A percentile compares a stretch with the other conserved stretches of the same genome.
phyloP scores from a whole-genome alignment of 2,888 invertebrate species.

The Strigamia transsilvanica region DNA sequence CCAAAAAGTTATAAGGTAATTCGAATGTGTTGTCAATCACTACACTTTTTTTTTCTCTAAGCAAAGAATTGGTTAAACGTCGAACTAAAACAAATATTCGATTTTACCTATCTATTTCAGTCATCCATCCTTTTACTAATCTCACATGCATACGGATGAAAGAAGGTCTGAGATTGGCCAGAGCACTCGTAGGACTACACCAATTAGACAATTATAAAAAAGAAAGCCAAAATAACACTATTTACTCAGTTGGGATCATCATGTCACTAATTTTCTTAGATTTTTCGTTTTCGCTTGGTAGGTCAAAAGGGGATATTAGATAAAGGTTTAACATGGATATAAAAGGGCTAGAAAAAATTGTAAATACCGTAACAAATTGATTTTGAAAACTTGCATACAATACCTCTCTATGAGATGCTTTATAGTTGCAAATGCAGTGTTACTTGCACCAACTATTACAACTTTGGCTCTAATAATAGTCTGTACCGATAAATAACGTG shows the following conservation, averaged over 20 bases:
- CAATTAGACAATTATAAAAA: neutral
- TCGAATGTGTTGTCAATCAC: constrained; percentile 19
- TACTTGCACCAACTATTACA: constrained; percentile 51
- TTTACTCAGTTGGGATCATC: constrained; percentile 3
- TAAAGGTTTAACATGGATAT: neutral
- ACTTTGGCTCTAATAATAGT: constrained; percentile 43
- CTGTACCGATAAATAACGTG: constrained; percentile 6
- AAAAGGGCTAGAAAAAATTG: constrained; percentile 5
- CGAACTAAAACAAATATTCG: neutral
- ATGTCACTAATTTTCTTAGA: neutral
- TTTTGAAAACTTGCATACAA: neutral
- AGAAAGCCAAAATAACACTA: neutral
- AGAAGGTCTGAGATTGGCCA: neutral
- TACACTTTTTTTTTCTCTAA: constrained; percentile 48
- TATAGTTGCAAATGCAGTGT: constrained; percentile 35
- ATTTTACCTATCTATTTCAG: constrained; percentile 33
- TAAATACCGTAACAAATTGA: neutral
- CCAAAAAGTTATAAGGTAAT: constrained; percentile 34
- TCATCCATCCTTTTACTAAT: constrained; percentile 37
- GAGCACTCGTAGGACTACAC: neutral
- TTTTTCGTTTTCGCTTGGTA: neutral
- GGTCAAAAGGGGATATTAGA: constrained; percentile 31
- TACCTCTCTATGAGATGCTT: constrained; percentile 44
- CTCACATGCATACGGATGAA: constrained; percentile 16
- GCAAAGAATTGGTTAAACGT: neutral